Evolutionary conservation across 2,888 invertebrate genomes (phyloP), one percentile per base, ranked within the genome.

Genomic region (Meandrusa payeni): DNA sequence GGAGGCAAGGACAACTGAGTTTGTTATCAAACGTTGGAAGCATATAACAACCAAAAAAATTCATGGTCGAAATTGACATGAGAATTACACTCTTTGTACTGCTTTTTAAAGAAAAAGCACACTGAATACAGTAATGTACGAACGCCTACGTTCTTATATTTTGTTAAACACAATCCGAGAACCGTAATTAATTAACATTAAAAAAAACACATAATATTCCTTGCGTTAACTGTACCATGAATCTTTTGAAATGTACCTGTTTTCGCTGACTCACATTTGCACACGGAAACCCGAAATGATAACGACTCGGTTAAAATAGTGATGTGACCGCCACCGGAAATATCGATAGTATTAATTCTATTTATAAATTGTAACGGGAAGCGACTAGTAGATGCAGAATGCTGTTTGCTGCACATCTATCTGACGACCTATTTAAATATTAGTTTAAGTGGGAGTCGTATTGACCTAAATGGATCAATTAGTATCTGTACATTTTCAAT

Each of bases 251-350:
- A 32, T 32, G 33, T 44, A 44, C 38, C 38, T 47, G 52, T 59
- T 63, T 59, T 51, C 48, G 49, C 45, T 48, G 48, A 48, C 45
- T 48, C 54, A 51, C 52, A 54, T 55, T 57, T 61, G 65, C 64
- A 59, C 57, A 65, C 68, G 68, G 64, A 76, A 69, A 72, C 61
- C 50, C 46, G 59, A 62, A 73, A 70, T 61, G 67, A 69, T 69
- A 72, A 69, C 59, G 61, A 58, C 57, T 46, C 46, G 48, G 50
- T 54, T 53, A 36, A 47, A 47, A 41, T 66, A 71, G 71, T 56
- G 69, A 47, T 59, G 75, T 42, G 59, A 46, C 29, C 5, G 1
- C 23, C 2, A 17, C 26, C 31, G 40, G 40, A 31, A 31, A 31
- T 17, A 33, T 37, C 42, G 37, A 31, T 42, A 24, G 5, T 15